phyloP scores from a whole-genome alignment of 2,113 vertebrate genomes.

The Mormyrus iriodes region DNA sequence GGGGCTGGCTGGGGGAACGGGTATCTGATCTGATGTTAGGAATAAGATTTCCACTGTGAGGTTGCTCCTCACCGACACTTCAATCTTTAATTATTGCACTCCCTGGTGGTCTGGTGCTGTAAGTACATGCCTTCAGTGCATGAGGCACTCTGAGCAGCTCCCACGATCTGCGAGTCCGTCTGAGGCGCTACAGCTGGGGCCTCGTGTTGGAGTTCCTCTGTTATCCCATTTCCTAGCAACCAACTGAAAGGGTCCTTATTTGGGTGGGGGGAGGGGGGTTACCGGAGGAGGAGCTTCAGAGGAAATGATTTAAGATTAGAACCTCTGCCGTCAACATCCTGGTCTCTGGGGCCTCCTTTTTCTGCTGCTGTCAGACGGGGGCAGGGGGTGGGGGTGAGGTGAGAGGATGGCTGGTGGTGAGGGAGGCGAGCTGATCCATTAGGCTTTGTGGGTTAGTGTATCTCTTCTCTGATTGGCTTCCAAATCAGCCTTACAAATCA shows the following conservation, averaged over 20 bases:
- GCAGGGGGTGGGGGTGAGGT: neutral
- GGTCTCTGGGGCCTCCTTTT: neutral
- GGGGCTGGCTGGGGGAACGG: neutral
- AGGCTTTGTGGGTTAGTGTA: neutral
- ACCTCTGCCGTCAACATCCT: neutral
- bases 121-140: neutral
- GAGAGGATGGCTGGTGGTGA: neutral
- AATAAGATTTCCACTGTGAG: neutral
- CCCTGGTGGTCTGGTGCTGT: neutral
- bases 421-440: neutral
- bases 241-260: neutral
- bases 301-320: neutral
- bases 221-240: neutral
- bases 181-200: neutral
- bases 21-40: neutral
- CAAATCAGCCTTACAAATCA: neutral
- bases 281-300: neutral
- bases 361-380: neutral
- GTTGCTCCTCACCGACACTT: neutral
- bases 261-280: neutral
- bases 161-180: no score
- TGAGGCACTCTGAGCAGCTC: neutral
- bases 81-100: neutral
- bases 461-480: neutral
- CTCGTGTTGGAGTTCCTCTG: neutral